A percentile compares a stretch with the other conserved stretches of the same genome.
Evolutionary conservation across 2,113 vertebrate species (phyloP).

Genomic region (Nansenia antarctica): DNA sequence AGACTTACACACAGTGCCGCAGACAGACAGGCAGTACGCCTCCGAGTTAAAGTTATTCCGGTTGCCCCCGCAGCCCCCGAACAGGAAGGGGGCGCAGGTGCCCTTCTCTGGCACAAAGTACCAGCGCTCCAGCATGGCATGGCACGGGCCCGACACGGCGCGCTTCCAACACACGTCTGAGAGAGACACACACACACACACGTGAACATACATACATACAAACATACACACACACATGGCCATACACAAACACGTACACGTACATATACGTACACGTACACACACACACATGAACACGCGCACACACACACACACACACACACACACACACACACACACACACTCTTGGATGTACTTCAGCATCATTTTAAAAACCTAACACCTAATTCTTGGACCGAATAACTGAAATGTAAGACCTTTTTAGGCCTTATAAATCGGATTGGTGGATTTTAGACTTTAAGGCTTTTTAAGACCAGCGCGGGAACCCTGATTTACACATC

Average conservation of each 20-base stretch:
- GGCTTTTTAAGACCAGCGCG: too few species aligned
- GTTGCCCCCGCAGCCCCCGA: constrained; percentile 98
- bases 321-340: too few species aligned
- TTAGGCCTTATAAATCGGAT: too few species aligned
- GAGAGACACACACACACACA: constrained; percentile 45
- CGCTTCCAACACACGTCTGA: constrained; percentile 97
- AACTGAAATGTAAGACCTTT: too few species aligned
- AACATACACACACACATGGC: constrained; percentile 18
- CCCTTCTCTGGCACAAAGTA: constrained; percentile 88
- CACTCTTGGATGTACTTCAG: too few species aligned
- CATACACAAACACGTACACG: constrained; percentile 11
- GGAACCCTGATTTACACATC: too few species aligned
- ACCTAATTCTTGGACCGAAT: too few species aligned
- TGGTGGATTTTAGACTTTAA: too few species aligned
- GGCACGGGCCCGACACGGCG: constrained; percentile 91
- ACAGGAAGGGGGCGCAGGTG: constrained; percentile 92
- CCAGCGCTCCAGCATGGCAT: constrained; percentile 93
- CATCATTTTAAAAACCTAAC: too few species aligned
- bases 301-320: too few species aligned
- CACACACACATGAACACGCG: neutral
- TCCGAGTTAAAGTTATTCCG: constrained; percentile 99
- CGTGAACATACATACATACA: too few species aligned
- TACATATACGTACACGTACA: neutral
- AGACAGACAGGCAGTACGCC: constrained; percentile 98
- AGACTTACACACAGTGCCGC: constrained; percentile 97